Base-by-base conservation (phyloP, 2,797 vertebrate genomes). In the Ateles fusciceps region DNA sequence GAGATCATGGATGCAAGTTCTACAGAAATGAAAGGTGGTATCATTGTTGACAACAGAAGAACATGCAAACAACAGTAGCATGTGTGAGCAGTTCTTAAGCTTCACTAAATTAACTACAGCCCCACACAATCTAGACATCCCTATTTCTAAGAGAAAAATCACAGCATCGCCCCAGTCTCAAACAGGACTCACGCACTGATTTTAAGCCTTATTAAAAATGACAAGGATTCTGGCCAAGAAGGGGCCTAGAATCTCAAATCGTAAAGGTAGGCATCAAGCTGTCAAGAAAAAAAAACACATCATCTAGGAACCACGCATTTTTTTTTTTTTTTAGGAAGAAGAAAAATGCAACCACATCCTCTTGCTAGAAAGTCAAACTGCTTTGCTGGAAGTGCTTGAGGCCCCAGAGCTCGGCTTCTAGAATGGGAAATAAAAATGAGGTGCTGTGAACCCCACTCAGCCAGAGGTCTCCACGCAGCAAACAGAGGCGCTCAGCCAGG, bases 401-500 rank as follows among this genome's bases (percentile, higher is more conserved):
- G 72, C 68, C 74, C 95, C 48, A 22, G 52, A 30, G 50, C 13
- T 5, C 5, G 7, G 52, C 90, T 72, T 76, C n/a, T 12, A 13
- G 75, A 59, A 44, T 0, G 13, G 55, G 55, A 55, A 85, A 42
- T 11, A 39, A 30, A 13, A 33, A 55, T 0, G 0, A 19, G 76
- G 72, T 2, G 0, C 0, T 85, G 39, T 75, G 96, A 97, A 72
- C 95, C 97, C 89, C 46, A n/a, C 64, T 13, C 39, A 4, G 52
- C 94, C 52, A 74, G 94, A 4, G 7, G n/a, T 93, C 97, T 48
- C 52, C 59, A 15, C 46, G 42, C 78, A 36, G 86, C 33, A 59
- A 89, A 89, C 1, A 52, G 80, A 91, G 12, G 19, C 88, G 17
- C 90, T 75, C 17, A 0, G 71, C 83, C 95, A 92, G 95, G 72